Percentiles rank a stretch among this genome's conserved stretches.
Conservation (phyloP, 2,888 invertebrate genomes). For the Elmis aenea region DNA sequence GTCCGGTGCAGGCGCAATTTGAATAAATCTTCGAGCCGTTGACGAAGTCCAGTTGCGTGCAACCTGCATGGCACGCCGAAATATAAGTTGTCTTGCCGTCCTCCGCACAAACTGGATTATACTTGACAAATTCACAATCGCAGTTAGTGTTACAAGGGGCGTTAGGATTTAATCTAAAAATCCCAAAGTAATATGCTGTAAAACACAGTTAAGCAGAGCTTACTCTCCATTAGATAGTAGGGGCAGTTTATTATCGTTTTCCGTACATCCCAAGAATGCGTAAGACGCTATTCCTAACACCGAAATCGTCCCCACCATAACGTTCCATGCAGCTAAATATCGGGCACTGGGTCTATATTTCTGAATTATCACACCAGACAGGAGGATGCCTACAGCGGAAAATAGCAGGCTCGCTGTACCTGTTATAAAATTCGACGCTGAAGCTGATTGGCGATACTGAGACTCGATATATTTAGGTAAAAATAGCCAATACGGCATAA, state of each 20-base stretch:
- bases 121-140: constrained; percentile 65
- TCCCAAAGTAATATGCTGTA: constrained; percentile 4
- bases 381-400: constrained; percentile 63
- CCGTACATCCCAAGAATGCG: constrained; percentile 62
- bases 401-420: constrained; percentile 67
- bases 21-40: constrained; percentile 48
- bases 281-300: constrained; percentile 60
- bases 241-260: constrained; percentile 52
- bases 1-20: constrained; percentile 48
- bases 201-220: constrained; percentile 23
- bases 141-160: constrained; percentile 60
- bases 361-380: constrained; percentile 62
- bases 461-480: constrained; percentile 81
- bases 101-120: constrained; percentile 67
- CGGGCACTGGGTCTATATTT: constrained; percentile 62
- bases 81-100: constrained; percentile 62
- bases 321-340: constrained; percentile 65
- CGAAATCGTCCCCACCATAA: constrained; percentile 58
- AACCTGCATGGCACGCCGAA: constrained; percentile 78
- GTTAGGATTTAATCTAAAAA: constrained; percentile 44
- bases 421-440: constrained; percentile 68
- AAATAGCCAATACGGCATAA: constrained; percentile 74
- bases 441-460: constrained; percentile 72
- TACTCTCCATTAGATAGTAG: constrained; percentile 44
- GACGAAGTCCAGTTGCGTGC: constrained; percentile 46